These are phyloP conservation scores for Blomia tropicalis DNA, from an alignment of 2,888 invertebrate genomes.

Conservation along the genomic window DNA sequence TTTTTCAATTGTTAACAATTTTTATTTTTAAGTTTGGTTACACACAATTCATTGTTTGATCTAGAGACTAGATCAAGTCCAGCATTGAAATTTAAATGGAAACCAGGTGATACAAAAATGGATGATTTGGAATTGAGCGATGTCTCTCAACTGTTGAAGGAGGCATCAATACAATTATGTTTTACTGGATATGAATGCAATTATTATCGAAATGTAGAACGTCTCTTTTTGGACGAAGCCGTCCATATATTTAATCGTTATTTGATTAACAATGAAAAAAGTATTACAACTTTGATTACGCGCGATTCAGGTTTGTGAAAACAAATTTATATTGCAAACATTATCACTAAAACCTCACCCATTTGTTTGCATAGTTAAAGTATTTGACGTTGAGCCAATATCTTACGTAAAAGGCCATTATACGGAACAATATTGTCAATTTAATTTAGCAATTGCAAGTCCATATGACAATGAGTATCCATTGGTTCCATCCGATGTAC, in stretches of 20 bases:
- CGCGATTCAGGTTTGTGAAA: background rate
- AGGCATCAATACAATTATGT: background rate
- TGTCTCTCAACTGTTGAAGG: background rate
- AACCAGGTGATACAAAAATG: background rate
- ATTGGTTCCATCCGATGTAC: background rate
- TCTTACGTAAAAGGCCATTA: background rate
- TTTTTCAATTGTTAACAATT: background rate
- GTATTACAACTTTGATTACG: background rate
- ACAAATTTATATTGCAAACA: background rate
- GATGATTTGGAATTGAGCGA: background rate
- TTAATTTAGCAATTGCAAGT: conserved; percentile 10
- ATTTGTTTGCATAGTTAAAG: too few relatives aligned
- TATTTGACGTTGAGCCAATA: background rate
- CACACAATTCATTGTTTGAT: conserved; percentile 3
- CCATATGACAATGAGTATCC: conserved; percentile 16
- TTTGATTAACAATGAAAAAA: background rate
- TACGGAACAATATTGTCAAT: conserved; percentile 7
- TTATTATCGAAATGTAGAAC: too few relatives aligned
- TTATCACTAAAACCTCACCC: too few relatives aligned
- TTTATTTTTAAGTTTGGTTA: background rate
- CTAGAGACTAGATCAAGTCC: background rate
- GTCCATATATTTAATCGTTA: background rate
- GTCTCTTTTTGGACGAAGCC: background rate
- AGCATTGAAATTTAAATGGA: background rate
- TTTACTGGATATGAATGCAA: background rate